Base-by-base conservation (phyloP, 2,113 vertebrate genomes). In the Macroglossus sobrinus region DNA sequence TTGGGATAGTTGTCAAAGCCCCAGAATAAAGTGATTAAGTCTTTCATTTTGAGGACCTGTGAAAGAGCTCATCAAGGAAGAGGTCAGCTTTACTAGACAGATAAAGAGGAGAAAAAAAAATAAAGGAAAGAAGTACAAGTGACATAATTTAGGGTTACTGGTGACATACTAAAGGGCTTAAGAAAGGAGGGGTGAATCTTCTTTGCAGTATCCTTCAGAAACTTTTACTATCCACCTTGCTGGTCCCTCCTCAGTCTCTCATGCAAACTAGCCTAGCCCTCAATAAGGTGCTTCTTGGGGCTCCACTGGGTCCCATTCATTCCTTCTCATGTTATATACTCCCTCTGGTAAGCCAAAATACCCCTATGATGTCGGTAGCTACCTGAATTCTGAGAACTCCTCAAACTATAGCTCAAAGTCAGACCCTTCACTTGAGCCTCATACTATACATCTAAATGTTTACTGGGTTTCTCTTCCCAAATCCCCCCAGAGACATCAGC, bases 111-210 rank as follows among this genome's bases (percentile, higher is more conserved):
- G 55, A 89, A 71, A 10, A 47, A 10, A 47, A 33, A 43, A 45
- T 24, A 61, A 71, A 50, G 13, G 15, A 53, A 88, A 21, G 21
- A 18, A 28, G 11, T 1, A 18, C 0, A 50, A 35, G 35, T 6
- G 38, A 4, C 12, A 38, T 22, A 28, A 22, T 30, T 90, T 45
- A 22, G 7, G 15, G 16, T 33, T n/a, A 45, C 5, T 53, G 33
- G 75, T 30, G 30, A 61, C 57, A 24, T 7, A 72, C 45, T 59
- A 26, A 75, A 38, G 26, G 11, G 19, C 35, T 50, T 55, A 38
- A 30, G 38, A 7, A 3, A 57, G 4, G 11, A 4, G 33, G 1
- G 57, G 4, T 5, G 1, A 5, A 61, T 86, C 2, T 1, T 75
- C 28, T 89, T 71, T 19, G 33, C n/a, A 71, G 11, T 45, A 47